Conservation (phyloP, 53 echinoderm and acorn worm genomes). For the Crossaster papposus region DNA sequence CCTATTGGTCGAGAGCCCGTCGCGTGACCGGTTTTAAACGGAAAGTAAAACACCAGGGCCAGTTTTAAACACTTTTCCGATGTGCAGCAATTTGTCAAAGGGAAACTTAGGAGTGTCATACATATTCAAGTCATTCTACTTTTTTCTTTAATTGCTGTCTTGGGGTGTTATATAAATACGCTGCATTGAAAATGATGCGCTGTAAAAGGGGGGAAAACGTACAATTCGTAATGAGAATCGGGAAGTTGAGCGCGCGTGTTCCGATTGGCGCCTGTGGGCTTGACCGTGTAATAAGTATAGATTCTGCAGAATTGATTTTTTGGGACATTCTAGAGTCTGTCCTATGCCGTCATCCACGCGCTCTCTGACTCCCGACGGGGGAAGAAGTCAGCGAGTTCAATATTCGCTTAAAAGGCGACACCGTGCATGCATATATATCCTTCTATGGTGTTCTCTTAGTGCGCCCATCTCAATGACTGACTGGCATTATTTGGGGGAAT, state of each 20-base stretch:
- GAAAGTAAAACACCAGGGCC: no score
- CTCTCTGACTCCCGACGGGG: neutral
- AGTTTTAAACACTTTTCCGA: no score
- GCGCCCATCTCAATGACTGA: no score
- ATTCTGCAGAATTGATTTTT: constrained; percentile 12
- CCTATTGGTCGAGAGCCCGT: no score
- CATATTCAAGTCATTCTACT: no score
- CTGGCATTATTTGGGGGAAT: no score
- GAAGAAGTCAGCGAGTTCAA: constrained; percentile 35
- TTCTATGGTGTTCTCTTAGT: no score
- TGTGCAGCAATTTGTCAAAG: no score
- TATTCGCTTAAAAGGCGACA: neutral
- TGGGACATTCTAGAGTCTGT: neutral
- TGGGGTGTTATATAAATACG: no score
- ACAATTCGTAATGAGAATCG: neutral
- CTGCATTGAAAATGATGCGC: neutral
- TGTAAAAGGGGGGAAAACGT: neutral
- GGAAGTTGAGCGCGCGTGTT: neutral
- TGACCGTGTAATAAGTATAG: constrained; percentile 8
- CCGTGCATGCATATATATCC: neutral
- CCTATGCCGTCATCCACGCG: constrained; percentile 3
- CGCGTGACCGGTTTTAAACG: no score
- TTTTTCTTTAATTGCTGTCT: no score
- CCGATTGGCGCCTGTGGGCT: neutral
- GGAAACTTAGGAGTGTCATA: no score